Base-by-base conservation (phyloP, 2,888 invertebrate genomes). In the Erebia epiphron region DNA sequence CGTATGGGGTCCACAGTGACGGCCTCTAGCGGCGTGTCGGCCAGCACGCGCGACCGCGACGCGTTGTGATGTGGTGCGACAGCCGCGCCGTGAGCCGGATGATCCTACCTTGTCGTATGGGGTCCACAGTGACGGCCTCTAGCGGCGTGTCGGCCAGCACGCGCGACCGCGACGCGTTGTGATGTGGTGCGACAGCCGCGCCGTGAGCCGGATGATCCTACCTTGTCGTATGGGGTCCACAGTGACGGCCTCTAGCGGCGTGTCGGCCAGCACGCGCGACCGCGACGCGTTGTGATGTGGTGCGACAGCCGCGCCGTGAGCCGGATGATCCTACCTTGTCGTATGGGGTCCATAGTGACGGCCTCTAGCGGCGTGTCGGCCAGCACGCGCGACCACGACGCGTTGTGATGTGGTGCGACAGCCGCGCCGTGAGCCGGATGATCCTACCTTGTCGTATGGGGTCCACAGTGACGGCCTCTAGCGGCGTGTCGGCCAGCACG, bases 111-210 rank as follows among this genome's bases (percentile, higher is more conserved):
- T 77, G 69, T 0, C 78, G 76, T 9, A 80, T 72, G 0, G 76
- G 71, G 0, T 89, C 85, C 0, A 89, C 77, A 0, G 61, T 9
- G 13, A 85, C 73, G 10, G 75, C 70, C 0, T 75, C 35, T 8
- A 91, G 79, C 8, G 79, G 82, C 18, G 88, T 87, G 77, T 88
- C 88, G 0, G 85, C 85, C 2, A 82, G 77, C 43, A 87, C 86
- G 57, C 78, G 69, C 13, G 80, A 76, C 3, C 84, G 70, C 5
- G 70, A 57, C 67, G 73, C 68, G 68, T 74, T 75, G 68, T 72
- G 71, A 63, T 68, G 72, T 1, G 60, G 70, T 82, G 85, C 41
- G 77, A 79, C 11, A 90, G 80, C 0, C 82, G 80, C 21, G 87
- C 78, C 3, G 71, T 58, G 62, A 49, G 46, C 14, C 41, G 60